Base-by-base conservation (phyloP, 2,113 vertebrate species). In the Romanogobio albipinnatus region DNA sequence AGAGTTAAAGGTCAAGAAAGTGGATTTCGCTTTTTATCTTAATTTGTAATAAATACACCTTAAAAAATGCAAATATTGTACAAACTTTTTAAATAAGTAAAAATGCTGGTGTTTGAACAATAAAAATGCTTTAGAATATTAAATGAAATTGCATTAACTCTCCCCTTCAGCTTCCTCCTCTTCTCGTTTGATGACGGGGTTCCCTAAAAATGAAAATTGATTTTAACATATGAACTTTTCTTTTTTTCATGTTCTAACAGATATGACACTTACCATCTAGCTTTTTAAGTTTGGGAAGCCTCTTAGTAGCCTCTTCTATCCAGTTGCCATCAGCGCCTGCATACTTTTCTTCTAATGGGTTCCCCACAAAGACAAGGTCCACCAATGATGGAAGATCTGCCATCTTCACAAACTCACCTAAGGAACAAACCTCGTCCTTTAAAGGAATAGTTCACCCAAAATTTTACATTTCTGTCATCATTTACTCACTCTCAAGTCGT, bases 291-390 rank as follows among this genome's bases (percentile, higher is more conserved):
- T 89, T 95, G 17, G 97, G 96, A 5, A 99, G 95, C 82, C 96
- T 94, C 91, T 95, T 99, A 51, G 94, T 94, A 74, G 97, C 98
- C 90, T 99, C 98, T 3, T 97, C 96, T 87, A 96, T 93, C 98
- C 98, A 99, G 13, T 53, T 96, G 14, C 93, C 96, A 17, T 99
- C 97, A 4, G 94, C 29, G 0, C 29, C 29, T 29, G 96, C 91
- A 2, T 96, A 93, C 74, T 98, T 99, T 90, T 99, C 97, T 88
- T 99, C 96, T 39, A 99, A 91, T 3, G 98, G 98, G 87, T 99
- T 99, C 61, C 97, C 97, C 24, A 98, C 96, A 92, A 99, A 99
- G 85, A 99, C 96, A 91, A 99, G 94, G 85, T 99, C 98, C 66
- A 91, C 95, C 13, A 99, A 91, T 68, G 93, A 93, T 0, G 96